Evolutionary conservation across 2,113 vertebrate species (phyloP).

Genomic region (Phoenicopterus ruber): DNA sequence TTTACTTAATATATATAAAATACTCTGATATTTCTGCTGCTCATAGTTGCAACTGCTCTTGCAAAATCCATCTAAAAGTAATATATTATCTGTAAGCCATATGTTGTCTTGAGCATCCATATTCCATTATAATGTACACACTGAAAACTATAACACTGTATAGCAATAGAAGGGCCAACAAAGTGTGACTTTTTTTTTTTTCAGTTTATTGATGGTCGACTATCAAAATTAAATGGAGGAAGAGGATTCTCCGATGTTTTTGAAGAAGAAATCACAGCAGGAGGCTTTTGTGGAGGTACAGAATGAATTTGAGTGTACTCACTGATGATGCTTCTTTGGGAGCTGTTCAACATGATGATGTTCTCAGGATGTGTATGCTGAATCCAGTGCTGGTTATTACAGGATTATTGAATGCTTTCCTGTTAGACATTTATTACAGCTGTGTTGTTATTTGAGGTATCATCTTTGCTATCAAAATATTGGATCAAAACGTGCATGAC

Average conservation of each 20-base stretch:
- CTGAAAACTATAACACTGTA: not conserved
- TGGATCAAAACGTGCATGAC: not conserved
- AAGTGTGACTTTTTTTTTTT: not conserved
- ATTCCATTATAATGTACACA: not conserved
- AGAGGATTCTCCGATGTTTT: slow-evolving; percentile 92
- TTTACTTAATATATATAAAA: not conserved
- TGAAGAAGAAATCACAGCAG: slow-evolving; percentile 96
- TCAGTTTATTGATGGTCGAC: slow-evolving; percentile 95
- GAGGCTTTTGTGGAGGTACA: slow-evolving; percentile 93
- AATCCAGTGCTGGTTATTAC: not conserved
- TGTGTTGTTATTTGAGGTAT: not conserved
- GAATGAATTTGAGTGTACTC: not conserved
- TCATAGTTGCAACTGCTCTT: not conserved
- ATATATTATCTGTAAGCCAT: not conserved
- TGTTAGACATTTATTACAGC: not conserved
- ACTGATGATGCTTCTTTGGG: not conserved
- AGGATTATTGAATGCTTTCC: not conserved
- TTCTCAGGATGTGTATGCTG: not conserved
- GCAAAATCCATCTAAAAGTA: not conserved
- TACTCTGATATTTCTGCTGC: not conserved
- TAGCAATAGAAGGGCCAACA: not conserved
- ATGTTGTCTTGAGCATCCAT: not conserved
- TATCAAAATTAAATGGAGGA: slow-evolving; percentile 94
- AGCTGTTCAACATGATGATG: not conserved
- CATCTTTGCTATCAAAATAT: not conserved